Evolutionary conservation across 1,140 invertebrate species (phyloP).

Genomic region (Pogonus chalceus): DNA sequence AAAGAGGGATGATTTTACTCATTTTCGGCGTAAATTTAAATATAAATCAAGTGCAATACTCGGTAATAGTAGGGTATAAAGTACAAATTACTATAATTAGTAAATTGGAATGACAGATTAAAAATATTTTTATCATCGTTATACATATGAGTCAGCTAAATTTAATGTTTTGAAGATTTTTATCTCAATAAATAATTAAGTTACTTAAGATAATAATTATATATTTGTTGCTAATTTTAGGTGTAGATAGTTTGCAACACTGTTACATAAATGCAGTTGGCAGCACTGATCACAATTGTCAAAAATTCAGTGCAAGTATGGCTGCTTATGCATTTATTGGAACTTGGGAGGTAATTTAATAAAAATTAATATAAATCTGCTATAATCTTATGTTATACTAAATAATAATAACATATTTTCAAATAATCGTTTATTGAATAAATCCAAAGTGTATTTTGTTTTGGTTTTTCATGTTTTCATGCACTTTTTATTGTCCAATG

Average conservation of each 20-base stretch:
- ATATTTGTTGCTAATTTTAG: neutral
- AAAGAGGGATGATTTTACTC: too few species aligned
- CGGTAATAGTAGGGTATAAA: too few species aligned
- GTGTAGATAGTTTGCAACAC: neutral
- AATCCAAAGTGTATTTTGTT: constrained; percentile 5
- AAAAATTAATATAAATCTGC: neutral
- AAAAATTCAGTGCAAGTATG: constrained; percentile 20
- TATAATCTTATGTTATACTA: neutral
- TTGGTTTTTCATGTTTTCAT: neutral
- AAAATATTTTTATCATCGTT: too few species aligned
- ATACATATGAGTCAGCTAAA: too few species aligned
- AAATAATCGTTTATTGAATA: constrained; percentile 1
- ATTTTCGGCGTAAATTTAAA: too few species aligned
- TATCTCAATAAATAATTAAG: too few species aligned
- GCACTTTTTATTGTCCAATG: constrained; percentile 10
- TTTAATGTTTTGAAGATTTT: too few species aligned
- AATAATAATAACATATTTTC: neutral
- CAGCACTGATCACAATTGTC: neutral
- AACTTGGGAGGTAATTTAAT: constrained; percentile 33
- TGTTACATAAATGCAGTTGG: too few species aligned
- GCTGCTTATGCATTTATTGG: constrained; percentile 31
- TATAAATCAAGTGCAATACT: too few species aligned
- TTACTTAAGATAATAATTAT: too few species aligned
- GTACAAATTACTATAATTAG: too few species aligned
- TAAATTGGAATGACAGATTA: too few species aligned